Base-by-base conservation (phyloP, 2,113 vertebrate species). In the Sinocyclocheilus rhinocerous region DNA sequence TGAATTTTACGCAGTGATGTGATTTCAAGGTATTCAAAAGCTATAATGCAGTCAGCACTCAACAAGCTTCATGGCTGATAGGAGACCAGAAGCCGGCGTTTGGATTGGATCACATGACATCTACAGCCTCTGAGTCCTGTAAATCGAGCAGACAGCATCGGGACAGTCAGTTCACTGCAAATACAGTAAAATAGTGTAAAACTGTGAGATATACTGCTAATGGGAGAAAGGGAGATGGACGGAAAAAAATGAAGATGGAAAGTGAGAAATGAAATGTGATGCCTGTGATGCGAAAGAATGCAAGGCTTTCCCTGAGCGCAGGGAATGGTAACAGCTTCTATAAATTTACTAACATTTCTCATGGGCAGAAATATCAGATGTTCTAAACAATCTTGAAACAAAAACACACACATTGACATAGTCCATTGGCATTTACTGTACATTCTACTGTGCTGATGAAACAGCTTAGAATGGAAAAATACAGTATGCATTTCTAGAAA, bases 321-420 rank as follows among this genome's bases (percentile, higher is more conserved):
- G 81, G 84, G 82, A 84, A 83, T 78, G 24, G 83, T 83, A 86
- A 84, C 87, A 86, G 86, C 85, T 92, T 91, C 90, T 90, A 72
- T 89, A 89, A 89, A 87, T 92, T 86, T 90, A 13, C 77, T 84
- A 87, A 88, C 83, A 75, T 90, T 92, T 88, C 87, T 83, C 90
- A 78, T 83, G 85, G 57, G 39, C 75, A 90, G 85, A 85, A 69
- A 89, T 86, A 86, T 88, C 76, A 81, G 78, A 84, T 78, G 80
- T 79, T 69, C 61, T 61, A 72, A 85, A 79, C 57, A 84, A 80
- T 81, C 48, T 24, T 6, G 59, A 29, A 52, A 83, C 88, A 75
- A 20, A 75, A 70, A 70, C 79, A 69, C 48, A 88, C 73, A 83
- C 59, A 57, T 67, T 39, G 65, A 82, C 78, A 90, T 4, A 83